These are phyloP conservation scores for Callitettix versicolor DNA, from an alignment of 1,140 invertebrate genomes.

Conservation along the genomic window DNA sequence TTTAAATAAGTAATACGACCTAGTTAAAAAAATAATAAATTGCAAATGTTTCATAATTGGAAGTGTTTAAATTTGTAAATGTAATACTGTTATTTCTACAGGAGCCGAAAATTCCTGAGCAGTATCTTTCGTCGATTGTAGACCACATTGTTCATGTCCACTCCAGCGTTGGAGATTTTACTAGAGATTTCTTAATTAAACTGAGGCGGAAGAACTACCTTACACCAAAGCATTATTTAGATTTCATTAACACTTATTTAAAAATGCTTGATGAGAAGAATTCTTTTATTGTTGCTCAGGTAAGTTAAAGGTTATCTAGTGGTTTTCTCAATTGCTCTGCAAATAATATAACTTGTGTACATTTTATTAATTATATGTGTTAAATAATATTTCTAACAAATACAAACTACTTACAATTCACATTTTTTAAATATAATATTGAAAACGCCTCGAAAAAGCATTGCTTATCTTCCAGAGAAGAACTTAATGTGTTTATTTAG, in stretches of 20 bases:
- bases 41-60: no score
- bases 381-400: no score
- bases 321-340: constrained; percentile 6
- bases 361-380: background rate
- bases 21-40: background rate
- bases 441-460: background rate
- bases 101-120: constrained; percentile 50
- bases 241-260: constrained; percentile 70
- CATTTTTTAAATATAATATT: no score
- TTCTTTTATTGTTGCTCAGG: constrained; percentile 50
- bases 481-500: no score
- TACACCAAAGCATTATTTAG: constrained; percentile 82
- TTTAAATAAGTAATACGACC: background rate
- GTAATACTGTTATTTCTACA: no score
- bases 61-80: no score
- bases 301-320: constrained; percentile 28
- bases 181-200: constrained; percentile 55
- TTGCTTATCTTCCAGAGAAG: no score
- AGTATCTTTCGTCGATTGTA: constrained; percentile 55
- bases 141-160: constrained; percentile 78
- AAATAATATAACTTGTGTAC: background rate
- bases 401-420: no score
- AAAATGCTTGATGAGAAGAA: constrained; percentile 59
- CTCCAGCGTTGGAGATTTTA: constrained; percentile 55
- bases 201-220: constrained; percentile 70